A percentile compares a stretch with the other conserved stretches of the same genome.
These are phyloP conservation scores for Petrocephalus sullivani DNA, from an alignment of 2,797 vertebrate genomes.

Conservation along the genomic window DNA sequence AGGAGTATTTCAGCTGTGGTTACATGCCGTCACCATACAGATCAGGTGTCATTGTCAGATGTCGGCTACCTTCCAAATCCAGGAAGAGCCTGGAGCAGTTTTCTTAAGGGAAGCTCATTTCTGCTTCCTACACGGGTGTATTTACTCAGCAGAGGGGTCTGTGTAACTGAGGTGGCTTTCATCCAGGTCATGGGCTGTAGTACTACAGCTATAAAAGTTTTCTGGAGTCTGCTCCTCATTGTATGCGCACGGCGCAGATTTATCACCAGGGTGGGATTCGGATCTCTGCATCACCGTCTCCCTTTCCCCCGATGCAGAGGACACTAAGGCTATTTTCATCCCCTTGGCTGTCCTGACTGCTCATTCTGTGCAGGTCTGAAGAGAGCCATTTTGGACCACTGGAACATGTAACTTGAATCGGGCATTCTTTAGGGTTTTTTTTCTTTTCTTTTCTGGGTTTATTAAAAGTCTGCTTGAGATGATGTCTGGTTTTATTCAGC, in stretches of 20 bases:
- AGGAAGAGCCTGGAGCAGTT: neutral
- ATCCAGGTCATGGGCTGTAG: neutral
- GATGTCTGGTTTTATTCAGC: conserved; percentile 27
- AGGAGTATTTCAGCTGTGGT: neutral
- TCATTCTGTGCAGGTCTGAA: conserved; percentile 21
- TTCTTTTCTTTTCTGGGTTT: conserved; percentile 15
- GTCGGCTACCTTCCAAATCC: neutral
- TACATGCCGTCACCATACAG: neutral
- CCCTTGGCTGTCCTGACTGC: conserved; percentile 29
- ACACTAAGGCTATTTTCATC: neutral
- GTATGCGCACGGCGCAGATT: neutral
- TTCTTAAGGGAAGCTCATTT: neutral
- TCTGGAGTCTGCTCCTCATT: neutral
- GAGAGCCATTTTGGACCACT: conserved; percentile 22
- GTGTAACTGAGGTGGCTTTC: neutral
- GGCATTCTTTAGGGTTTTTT: conserved; percentile 34
- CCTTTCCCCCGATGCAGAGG: neutral
- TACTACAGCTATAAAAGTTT: neutral
- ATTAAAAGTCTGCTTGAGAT: conserved; percentile 20
- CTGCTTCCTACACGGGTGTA: neutral
- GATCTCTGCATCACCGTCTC: neutral
- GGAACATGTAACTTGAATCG: conserved; percentile 29
- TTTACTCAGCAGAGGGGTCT: neutral
- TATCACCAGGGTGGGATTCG: neutral
- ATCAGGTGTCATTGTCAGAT: neutral